phyloP scores from a whole-genome alignment of 1,140 invertebrate species.

The Aphelinus certus region DNA sequence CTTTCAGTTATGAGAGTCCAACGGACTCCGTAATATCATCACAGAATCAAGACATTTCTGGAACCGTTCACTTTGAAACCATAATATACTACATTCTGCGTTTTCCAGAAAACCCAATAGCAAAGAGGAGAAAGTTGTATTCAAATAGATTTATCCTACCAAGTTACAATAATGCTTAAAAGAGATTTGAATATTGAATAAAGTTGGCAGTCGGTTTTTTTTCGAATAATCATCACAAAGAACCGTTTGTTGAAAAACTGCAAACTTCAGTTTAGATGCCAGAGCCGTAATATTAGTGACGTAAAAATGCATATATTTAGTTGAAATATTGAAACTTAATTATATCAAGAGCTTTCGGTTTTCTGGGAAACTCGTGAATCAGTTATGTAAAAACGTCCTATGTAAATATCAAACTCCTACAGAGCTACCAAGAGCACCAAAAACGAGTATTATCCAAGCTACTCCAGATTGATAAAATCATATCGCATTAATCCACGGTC shows the following conservation, averaged over 20 bases:
- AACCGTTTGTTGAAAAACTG: background rate
- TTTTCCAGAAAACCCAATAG: constrained; percentile 31
- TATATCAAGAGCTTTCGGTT: constrained; percentile 20
- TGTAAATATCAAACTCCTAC: constrained; percentile 21
- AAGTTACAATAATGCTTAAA: too few relatives aligned
- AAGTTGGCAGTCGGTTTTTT: too few relatives aligned
- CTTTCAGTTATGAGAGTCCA: constrained; percentile 17
- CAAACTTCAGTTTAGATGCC: background rate
- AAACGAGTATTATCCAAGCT: constrained; percentile 33
- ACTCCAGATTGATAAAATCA: constrained; percentile 10
- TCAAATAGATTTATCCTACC: too few relatives aligned
- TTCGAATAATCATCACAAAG: too few relatives aligned
- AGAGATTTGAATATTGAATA: too few relatives aligned
- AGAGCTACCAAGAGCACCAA: constrained; percentile 39
- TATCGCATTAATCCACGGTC: constrained; percentile 9
- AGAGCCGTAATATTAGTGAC: background rate
- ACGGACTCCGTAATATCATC: constrained; percentile 41
- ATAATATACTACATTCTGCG: constrained; percentile 10
- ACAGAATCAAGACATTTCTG: constrained; percentile 46
- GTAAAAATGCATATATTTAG: background rate
- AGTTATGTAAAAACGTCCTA: constrained; percentile 25
- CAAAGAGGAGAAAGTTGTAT: too few relatives aligned
- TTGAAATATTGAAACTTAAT: constrained; percentile 6
- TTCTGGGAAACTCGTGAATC: constrained; percentile 16
- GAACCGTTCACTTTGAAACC: constrained; percentile 38